Conservation (phyloP, 2,113 vertebrate species). For the Ardeotis arabs region DNA sequence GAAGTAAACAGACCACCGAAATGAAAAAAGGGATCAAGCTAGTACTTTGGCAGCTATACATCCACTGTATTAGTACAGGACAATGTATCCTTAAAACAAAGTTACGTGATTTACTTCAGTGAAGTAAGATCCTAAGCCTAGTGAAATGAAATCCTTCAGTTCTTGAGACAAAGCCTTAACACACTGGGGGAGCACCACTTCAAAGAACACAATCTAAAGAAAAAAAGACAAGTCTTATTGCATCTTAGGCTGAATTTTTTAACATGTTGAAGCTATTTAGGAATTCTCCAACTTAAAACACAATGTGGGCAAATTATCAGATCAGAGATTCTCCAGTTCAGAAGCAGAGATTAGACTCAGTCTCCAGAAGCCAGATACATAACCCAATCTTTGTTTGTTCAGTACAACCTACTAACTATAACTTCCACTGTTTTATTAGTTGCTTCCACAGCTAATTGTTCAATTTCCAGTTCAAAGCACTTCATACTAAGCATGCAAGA, state of each 20-base stretch:
- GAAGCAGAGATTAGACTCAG: neutral
- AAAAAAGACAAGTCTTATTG: neutral
- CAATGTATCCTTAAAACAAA: neutral
- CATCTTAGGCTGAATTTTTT: neutral
- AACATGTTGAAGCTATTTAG: neutral
- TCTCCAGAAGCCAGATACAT: neutral
- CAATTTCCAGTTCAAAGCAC: conserved; percentile 8
- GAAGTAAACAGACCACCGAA: neutral
- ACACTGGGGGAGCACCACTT: neutral
- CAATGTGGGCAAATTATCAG: neutral
- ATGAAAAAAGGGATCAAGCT: neutral
- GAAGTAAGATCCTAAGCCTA: neutral
- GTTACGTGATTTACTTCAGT: neutral
- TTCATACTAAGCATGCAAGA: neutral
- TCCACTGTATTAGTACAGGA: neutral
- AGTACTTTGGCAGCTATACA: neutral
- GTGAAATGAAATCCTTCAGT: neutral
- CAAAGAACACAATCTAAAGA: neutral
- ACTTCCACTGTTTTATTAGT: neutral
- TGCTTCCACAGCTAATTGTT: conserved; percentile 18
- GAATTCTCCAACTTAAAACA: neutral
- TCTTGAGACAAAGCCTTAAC: neutral
- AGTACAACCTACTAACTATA: neutral
- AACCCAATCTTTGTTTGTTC: neutral
- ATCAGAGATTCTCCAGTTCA: neutral